These are phyloP conservation scores for Saccostrea cuccullata DNA, from an alignment of 1,140 invertebrate species.

Conservation along the genomic window DNA sequence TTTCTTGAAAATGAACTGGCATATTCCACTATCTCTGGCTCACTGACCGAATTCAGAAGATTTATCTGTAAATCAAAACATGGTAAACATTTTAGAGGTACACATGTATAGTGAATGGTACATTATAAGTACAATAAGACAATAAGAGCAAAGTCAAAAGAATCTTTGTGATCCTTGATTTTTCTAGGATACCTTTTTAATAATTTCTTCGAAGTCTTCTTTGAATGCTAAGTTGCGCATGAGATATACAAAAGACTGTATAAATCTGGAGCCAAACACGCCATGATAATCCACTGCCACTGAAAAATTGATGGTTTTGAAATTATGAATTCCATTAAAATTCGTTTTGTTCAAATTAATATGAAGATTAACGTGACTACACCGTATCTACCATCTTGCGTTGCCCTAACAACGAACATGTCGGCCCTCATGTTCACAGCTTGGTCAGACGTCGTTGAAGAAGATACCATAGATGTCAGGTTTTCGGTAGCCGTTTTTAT, in stretches of 20 bases:
- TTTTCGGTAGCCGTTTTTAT: not conserved
- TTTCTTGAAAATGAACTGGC: not conserved
- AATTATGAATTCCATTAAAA: not conserved
- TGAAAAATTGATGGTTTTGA: not conserved
- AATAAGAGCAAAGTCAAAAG: not conserved
- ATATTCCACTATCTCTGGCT: not conserved
- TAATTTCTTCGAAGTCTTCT: not conserved
- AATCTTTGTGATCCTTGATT: not conserved
- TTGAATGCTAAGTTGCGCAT: conserved; percentile 4
- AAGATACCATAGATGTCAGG: not conserved
- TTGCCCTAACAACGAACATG: not conserved
- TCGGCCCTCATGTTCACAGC: not conserved
- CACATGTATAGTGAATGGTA: not conserved
- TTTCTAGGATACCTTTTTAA: not conserved
- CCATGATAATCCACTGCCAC: not conserved
- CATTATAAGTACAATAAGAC: not conserved
- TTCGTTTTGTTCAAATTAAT: not conserved
- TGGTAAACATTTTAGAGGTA: not conserved
- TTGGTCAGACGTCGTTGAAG: not conserved
- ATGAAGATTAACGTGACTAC: not conserved
- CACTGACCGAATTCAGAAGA: not conserved
- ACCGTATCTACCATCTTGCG: not conserved
- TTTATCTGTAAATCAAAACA: not conserved
- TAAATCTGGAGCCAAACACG: not conserved
- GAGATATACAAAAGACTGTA: not conserved